Evolutionary conservation across 2,888 invertebrate genomes (phyloP).

Genomic region (Dryococelus australis): DNA sequence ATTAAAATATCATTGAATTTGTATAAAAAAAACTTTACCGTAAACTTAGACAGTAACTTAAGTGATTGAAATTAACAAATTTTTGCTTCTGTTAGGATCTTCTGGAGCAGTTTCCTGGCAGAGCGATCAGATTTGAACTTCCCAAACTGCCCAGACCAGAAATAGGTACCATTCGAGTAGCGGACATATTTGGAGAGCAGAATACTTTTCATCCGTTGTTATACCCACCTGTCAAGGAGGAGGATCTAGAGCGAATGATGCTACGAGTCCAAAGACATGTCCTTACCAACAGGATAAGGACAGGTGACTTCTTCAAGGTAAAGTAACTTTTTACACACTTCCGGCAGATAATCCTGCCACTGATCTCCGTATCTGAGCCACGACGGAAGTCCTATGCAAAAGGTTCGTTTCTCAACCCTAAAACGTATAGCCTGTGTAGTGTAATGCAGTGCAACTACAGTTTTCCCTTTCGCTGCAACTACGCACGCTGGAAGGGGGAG

Average conservation of each 20-base stretch:
- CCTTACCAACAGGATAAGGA: constrained; percentile 68
- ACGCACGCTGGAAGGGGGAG: too few species aligned
- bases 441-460: too few species aligned
- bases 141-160: constrained; percentile 74
- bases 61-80: too few species aligned
- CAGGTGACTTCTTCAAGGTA: constrained; percentile 75
- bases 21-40: too few species aligned
- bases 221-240: constrained; percentile 54
- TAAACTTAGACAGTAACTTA: too few species aligned
- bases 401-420: too few species aligned
- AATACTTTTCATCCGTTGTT: constrained; percentile 67
- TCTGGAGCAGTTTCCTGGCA: constrained; percentile 67
- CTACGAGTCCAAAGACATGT: constrained; percentile 73
- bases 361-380: too few species aligned
- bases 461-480: too few species aligned
- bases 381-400: too few species aligned
- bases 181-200: constrained; percentile 62
- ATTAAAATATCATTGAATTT: too few species aligned
- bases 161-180: constrained; percentile 63
- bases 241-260: constrained; percentile 66
- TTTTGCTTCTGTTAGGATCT: constrained; percentile 58
- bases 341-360: too few species aligned
- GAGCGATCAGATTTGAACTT: constrained; percentile 71
- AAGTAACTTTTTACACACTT: background rate
- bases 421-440: too few species aligned